Evolutionary conservation across 2,888 invertebrate species (phyloP).

Genomic region (Meta bourneti): DNA sequence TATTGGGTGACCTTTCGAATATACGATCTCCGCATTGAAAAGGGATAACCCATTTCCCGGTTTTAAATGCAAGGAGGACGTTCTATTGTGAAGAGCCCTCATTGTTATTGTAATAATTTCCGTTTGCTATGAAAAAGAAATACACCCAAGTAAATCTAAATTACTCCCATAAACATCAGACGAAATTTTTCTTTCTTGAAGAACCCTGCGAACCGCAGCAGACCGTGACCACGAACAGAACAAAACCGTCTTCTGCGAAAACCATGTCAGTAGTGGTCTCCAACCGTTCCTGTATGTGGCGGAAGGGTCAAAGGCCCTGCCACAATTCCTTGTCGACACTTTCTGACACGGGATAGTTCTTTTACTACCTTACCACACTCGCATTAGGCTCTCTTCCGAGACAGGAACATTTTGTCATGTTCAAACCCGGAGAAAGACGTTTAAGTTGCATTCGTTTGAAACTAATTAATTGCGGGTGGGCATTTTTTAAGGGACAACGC

Average conservation of each 20-base stretch:
- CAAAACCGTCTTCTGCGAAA: constrained; percentile 55
- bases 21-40: constrained; percentile 13
- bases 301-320: constrained; percentile 67
- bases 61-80: constrained; percentile 29
- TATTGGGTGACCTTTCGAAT: constrained; percentile 41
- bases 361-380: not conserved
- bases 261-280: constrained; percentile 69
- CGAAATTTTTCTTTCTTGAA: constrained; percentile 43
- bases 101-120: constrained; percentile 75
- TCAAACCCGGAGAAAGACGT: not conserved
- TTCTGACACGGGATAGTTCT: constrained; percentile 9
- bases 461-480: constrained; percentile 54
- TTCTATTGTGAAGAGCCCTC: constrained; percentile 38
- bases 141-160: constrained; percentile 43
- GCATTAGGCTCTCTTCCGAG: not conserved
- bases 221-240: constrained; percentile 42
- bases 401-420: not conserved
- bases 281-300: not conserved
- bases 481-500: constrained; percentile 15
- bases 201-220: constrained; percentile 56
- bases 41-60: constrained; percentile 28
- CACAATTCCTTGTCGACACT: constrained; percentile 19
- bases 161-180: constrained; percentile 38
- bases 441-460: constrained; percentile 35
- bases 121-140: constrained; percentile 49